A percentile compares a stretch with the other conserved stretches of the same genome.
These are phyloP conservation scores for Oxyura jamaicensis DNA, from an alignment of 2,113 vertebrate genomes.

Conservation along the genomic window DNA sequence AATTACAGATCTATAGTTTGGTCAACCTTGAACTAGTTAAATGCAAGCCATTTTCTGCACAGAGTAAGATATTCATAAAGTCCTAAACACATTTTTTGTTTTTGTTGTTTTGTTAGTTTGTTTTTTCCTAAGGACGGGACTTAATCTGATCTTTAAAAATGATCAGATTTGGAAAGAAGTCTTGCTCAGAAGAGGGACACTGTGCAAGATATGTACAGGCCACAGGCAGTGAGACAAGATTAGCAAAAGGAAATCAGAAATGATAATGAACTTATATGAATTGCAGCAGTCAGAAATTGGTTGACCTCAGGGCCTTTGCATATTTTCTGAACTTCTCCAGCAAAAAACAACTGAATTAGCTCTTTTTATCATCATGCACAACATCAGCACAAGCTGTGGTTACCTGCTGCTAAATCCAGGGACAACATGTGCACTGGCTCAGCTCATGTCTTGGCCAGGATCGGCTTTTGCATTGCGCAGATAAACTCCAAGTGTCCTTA, in stretches of 20 bases:
- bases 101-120: no score
- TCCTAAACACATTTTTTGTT: no score
- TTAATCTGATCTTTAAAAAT: not conserved
- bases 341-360: not conserved
- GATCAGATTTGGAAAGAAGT: not conserved
- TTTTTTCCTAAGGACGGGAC: not conserved
- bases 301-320: accelerated
- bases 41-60: not conserved
- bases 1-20: not conserved
- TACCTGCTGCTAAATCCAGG: not conserved
- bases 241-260: accelerated
- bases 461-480: accelerated
- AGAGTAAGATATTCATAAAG: not conserved
- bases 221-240: accelerated
- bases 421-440: not conserved
- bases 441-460: not conserved
- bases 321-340: not conserved
- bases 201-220: not conserved
- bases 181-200: not conserved
- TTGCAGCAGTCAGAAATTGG: not conserved
- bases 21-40: not conserved
- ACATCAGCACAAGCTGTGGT: accelerated
- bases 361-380: not conserved
- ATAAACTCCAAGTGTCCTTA: not conserved
- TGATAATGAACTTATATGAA: accelerated